Percentiles rank a stretch among this genome's conserved stretches.
Conservation (phyloP, 1,140 invertebrate genomes). For the Bombus breviceps region DNA sequence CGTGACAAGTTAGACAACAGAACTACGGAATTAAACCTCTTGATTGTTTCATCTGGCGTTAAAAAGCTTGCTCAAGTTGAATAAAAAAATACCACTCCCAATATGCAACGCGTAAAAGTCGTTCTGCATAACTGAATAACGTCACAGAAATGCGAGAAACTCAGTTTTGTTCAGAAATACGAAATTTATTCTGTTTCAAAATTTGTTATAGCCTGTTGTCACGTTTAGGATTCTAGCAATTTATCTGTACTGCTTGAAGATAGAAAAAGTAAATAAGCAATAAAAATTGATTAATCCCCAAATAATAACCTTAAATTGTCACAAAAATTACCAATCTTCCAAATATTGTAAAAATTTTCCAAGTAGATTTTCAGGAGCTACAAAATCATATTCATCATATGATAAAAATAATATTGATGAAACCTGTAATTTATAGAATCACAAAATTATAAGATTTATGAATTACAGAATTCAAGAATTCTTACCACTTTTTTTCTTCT, state of each 20-base stretch:
- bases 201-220: neutral
- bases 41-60: too few relatives aligned
- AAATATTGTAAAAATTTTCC: neutral
- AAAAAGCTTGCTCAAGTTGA: too few relatives aligned
- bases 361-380: neutral
- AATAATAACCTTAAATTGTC: neutral
- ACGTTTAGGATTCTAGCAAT: neutral
- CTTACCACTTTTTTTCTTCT: too few relatives aligned
- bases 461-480: too few relatives aligned
- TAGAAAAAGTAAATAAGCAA: neutral
- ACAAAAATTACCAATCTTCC: neutral
- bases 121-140: too few relatives aligned
- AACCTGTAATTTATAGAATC: too few relatives aligned
- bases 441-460: neutral
- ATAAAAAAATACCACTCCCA: too few relatives aligned
- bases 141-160: neutral
- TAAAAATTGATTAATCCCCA: neutral
- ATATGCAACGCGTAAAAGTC: neutral
- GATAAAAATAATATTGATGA: too few relatives aligned
- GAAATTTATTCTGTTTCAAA: neutral
- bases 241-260: neutral
- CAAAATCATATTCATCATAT: too few relatives aligned
- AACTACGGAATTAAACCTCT: neutral
- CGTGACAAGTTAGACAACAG: neutral
- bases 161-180: neutral